Conservation (phyloP, 2,888 invertebrate genomes). For the Agrotis puta region DNA sequence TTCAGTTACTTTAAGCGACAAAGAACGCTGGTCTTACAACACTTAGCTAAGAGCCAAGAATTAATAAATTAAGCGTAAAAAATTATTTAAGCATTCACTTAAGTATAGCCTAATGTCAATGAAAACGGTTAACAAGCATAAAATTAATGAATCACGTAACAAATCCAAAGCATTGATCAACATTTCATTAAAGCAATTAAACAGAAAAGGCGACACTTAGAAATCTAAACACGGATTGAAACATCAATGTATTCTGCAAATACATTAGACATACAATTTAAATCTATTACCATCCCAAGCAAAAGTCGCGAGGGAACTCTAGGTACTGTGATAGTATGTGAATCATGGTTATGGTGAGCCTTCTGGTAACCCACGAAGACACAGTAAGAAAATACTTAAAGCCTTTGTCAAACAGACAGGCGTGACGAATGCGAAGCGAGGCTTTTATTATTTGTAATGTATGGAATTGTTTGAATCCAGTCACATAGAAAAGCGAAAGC, state of each 20-base stretch:
- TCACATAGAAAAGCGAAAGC: too few relatives aligned
- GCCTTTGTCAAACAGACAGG: too few relatives aligned
- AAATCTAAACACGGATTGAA: conserved; percentile 45
- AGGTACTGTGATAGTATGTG: conserved; percentile 1
- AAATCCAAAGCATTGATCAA: conserved; percentile 33
- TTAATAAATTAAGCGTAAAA: too few relatives aligned
- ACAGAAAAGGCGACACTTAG: conserved; percentile 38
- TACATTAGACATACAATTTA: conserved; percentile 56
- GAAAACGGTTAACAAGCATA: neutral
- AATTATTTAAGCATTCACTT: too few relatives aligned
- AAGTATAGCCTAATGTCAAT: too few relatives aligned
- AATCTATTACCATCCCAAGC: conserved; percentile 56
- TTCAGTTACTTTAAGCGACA: too few relatives aligned
- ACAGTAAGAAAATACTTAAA: too few relatives aligned
- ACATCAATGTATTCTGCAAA: conserved; percentile 46
- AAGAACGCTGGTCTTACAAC: too few relatives aligned
- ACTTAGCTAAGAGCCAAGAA: too few relatives aligned
- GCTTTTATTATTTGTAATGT: too few relatives aligned
- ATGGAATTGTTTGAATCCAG: too few relatives aligned
- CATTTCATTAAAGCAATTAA: conserved; percentile 43
- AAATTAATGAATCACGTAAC: conserved; percentile 28
- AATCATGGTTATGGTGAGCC: neutral
- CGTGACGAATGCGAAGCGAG: too few relatives aligned
- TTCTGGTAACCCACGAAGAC: conserved; percentile 10
- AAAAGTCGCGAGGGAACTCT: conserved; percentile 20